phyloP scores from a whole-genome alignment of 2,797 vertebrate species.

The Argyrosomus regius region DNA sequence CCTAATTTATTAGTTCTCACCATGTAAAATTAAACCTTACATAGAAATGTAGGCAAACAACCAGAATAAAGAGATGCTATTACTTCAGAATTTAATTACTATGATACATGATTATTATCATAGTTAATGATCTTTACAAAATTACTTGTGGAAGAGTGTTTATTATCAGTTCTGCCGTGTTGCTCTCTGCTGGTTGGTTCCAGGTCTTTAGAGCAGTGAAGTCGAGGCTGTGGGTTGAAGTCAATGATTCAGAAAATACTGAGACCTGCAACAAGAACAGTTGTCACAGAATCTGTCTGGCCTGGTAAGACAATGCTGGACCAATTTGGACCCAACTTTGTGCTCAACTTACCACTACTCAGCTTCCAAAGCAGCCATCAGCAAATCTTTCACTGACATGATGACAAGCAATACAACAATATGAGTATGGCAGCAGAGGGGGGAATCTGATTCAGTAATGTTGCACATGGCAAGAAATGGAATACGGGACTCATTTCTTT shows the following conservation, averaged over 20 bases:
- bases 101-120: neutral
- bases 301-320: conserved; percentile 28
- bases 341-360: conserved; percentile 37
- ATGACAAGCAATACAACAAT: conserved; percentile 37
- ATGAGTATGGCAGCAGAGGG: conserved; percentile 13
- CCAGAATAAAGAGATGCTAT: neutral
- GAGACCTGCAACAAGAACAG: conserved; percentile 41
- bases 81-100: conserved; percentile 14
- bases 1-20: conserved; percentile 38
- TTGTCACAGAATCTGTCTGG: conserved; percentile 42
- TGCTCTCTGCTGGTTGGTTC: conserved; percentile 18
- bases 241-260: conserved; percentile 34
- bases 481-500: conserved; percentile 39
- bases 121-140: neutral
- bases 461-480: conserved; percentile 14
- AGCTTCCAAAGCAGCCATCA: conserved; percentile 47
- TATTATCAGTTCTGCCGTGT: conserved; percentile 3
- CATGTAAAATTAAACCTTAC: conserved; percentile 37
- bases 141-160: neutral
- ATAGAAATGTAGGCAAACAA: conserved; percentile 32
- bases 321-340: conserved; percentile 58
- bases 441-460: conserved; percentile 32
- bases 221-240: conserved; percentile 24
- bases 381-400: conserved; percentile 42
- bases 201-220: conserved; percentile 19